Evolutionary conservation across 2,113 vertebrate genomes (phyloP), one percentile per base, ranked within the genome.

Genomic region (Phoenicopterus ruber): DNA sequence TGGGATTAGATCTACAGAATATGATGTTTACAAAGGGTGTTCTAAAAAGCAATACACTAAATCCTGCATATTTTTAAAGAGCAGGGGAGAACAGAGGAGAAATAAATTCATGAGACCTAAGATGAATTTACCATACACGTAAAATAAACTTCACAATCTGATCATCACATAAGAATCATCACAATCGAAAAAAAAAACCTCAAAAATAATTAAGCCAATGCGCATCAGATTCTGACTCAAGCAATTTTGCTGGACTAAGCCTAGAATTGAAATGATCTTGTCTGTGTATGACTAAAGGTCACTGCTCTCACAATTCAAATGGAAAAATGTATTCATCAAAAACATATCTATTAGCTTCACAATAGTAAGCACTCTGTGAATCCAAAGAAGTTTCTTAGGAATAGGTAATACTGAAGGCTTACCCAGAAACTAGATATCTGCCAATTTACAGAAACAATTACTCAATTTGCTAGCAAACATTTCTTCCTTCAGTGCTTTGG

Each of bases 361-460:
- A 94, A 95, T 44, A 74, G 82, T 81, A 85, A 90, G 92, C 94
- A 92, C 89, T 80, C 81, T 22, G 42, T 91, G 92, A 96, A 97
- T 94, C 83, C 78, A 76, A 90, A 96, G 93, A 80, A 88, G 93
- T 86, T 92, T 96, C 95, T 96, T 62, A 91, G 82, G 71, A 91
- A 88, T 6, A 84, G 81, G 54, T 54, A 76, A 71, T 79, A 69
- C 8, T 42, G 72, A 79, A 93, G 32, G 80, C 49, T 89, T 82
- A 82, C 80, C 76, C 78, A 89, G 86, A 78, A 96, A 63, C 20
- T 13, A 86, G 70, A 71, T 66, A 88, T 73, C 66, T 85, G 84
- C 72, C 78, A 80, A 47, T 93, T 87, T 97, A 50, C 94, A 91
- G 62, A 87, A 93, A 73, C 78, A 91, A 91, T 78, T 55, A 81